Conservation (phyloP, 1,140 invertebrate genomes). For the Bombus difficillimus region DNA sequence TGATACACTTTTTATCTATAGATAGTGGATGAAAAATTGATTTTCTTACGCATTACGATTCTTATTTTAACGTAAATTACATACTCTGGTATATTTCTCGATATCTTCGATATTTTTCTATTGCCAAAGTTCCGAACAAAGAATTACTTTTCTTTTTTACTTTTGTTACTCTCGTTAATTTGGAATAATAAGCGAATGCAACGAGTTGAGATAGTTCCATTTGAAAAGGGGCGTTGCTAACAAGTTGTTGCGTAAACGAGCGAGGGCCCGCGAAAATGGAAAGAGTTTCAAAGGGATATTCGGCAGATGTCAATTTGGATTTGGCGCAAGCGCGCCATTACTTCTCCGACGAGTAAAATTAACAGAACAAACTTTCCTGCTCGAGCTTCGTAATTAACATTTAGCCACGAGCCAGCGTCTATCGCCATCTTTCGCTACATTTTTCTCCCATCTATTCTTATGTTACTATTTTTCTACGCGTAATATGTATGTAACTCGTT, state of each 20-base stretch:
- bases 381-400: constrained; percentile 32
- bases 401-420: not conserved
- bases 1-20: too few species aligned
- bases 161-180: not conserved
- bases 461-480: not conserved
- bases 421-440: not conserved
- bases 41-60: too few species aligned
- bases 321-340: not conserved
- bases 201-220: too few species aligned
- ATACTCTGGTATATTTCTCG: too few species aligned
- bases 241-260: constrained; percentile 36
- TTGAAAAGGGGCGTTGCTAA: too few species aligned
- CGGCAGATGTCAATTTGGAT: constrained; percentile 1
- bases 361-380: not conserved
- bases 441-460: not conserved
- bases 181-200: too few species aligned
- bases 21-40: too few species aligned
- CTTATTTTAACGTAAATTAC: too few species aligned
- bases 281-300: not conserved
- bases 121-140: not conserved
- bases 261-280: not conserved
- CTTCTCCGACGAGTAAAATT: not conserved
- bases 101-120: too few species aligned
- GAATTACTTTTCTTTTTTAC: not conserved
- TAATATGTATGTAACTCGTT: not conserved